Percentiles rank a stretch among this genome's conserved stretches.
Conservation (phyloP, 2,888 invertebrate genomes). For the Eumacrocentrus americanus region DNA sequence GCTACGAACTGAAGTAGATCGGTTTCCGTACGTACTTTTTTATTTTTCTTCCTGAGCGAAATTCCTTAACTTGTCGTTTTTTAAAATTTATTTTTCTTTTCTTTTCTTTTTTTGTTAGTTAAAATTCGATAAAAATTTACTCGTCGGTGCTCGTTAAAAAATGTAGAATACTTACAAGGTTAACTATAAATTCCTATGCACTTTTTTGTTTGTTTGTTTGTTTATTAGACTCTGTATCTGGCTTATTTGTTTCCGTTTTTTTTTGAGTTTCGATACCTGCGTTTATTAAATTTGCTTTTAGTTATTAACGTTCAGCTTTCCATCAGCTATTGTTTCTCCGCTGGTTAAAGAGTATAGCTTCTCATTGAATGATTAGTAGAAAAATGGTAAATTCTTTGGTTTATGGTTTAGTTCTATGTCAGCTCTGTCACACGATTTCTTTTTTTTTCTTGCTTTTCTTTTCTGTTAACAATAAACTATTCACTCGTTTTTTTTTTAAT, state of each 20-base stretch:
- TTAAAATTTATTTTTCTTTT: constrained; percentile 13
- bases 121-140: constrained; percentile 37
- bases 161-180: constrained; percentile 41
- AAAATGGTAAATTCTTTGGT: constrained; percentile 62
- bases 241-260: constrained; percentile 23
- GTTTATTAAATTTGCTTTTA: constrained; percentile 22
- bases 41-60: constrained; percentile 31
- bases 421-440: constrained; percentile 32
- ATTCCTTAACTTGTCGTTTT: constrained; percentile 29
- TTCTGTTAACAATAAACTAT: constrained; percentile 33
- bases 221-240: constrained; percentile 21
- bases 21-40: constrained; percentile 46
- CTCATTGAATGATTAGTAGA: constrained; percentile 55
- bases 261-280: constrained; percentile 28
- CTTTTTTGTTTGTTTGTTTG: constrained; percentile 18
- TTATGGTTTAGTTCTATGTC: constrained; percentile 50
- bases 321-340: constrained; percentile 37
- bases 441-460: constrained; percentile 25
- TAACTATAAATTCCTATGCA: constrained; percentile 34
- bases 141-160: constrained; percentile 29
- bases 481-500: constrained; percentile 38
- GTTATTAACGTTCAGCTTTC: constrained; percentile 33
- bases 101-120: constrained; percentile 20
- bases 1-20: constrained; percentile 61
- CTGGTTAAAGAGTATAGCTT: constrained; percentile 43